A percentile compares a stretch with the other conserved stretches of the same genome.
phyloP scores from a whole-genome alignment of 1,140 invertebrate species.

The Drosophila kikkawai region DNA sequence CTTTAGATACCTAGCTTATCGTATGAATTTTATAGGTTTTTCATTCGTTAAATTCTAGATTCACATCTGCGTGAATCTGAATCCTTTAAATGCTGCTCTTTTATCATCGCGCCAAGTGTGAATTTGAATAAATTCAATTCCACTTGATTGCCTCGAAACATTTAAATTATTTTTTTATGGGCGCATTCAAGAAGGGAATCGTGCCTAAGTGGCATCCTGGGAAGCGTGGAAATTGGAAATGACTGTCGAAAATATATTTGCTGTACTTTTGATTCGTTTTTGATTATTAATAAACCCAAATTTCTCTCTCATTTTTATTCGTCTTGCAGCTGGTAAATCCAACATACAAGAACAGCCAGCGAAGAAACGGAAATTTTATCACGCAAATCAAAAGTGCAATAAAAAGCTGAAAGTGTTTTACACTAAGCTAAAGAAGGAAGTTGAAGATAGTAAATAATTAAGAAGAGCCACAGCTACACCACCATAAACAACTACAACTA shows the following conservation, averaged over 20 bases:
- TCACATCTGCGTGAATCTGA: background rate
- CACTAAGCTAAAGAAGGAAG: constrained; percentile 31
- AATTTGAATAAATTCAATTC: constrained; percentile 10
- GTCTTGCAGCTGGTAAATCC: constrained; percentile 66
- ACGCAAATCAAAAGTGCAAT: constrained; percentile 75
- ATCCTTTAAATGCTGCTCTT: constrained; percentile 3
- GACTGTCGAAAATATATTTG: constrained; percentile 12
- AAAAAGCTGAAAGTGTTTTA: constrained; percentile 71
- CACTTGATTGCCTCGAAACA: constrained; percentile 24
- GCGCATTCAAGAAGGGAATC: constrained; percentile 21
- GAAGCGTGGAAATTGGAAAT: constrained; percentile 12
- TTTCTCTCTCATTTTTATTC: constrained; percentile 43
- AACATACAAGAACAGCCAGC: constrained; percentile 51
- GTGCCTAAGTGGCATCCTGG: constrained; percentile 40
- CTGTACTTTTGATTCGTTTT: constrained; percentile 7
- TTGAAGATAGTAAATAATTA: constrained; percentile 52
- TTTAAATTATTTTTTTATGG: constrained; percentile 30
- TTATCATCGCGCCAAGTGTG: constrained; percentile 5
- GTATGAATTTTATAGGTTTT: background rate
- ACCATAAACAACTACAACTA: constrained; percentile 33
- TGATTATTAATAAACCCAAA: constrained; percentile 36
- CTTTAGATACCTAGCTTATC: background rate
- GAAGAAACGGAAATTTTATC: constrained; percentile 61
- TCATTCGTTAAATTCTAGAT: background rate
- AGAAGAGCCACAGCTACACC: constrained; percentile 37